These are phyloP conservation scores for Mormyrus proboscirostris DNA, from an alignment of 2,797 vertebrate genomes.

Conservation along the genomic window DNA sequence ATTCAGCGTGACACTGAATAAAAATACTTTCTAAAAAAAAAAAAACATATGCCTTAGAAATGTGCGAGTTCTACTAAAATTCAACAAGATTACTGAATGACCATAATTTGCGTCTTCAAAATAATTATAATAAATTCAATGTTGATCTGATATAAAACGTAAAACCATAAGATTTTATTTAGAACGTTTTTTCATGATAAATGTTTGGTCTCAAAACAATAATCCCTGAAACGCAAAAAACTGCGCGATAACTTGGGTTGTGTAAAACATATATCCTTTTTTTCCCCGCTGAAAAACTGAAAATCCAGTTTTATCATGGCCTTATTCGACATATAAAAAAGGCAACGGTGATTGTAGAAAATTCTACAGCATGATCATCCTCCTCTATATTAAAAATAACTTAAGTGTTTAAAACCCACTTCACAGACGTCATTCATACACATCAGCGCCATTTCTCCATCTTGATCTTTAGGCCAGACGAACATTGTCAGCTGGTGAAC, in stretches of 20 bases:
- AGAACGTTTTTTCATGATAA: background rate
- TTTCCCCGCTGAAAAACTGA: background rate
- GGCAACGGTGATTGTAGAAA: background rate
- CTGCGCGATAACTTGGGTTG: background rate
- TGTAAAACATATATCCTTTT: background rate
- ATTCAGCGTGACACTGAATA: background rate
- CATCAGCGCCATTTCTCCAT: background rate
- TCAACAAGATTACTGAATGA: background rate
- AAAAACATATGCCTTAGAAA: background rate
- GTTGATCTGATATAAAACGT: background rate
- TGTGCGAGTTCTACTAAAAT: background rate
- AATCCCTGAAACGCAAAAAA: conserved; percentile 11
- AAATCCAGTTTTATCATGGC: background rate
- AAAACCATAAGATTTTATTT: background rate
- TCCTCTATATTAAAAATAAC: background rate
- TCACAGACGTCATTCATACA: background rate
- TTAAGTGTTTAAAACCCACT: background rate
- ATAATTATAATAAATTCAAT: background rate
- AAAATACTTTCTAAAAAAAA: background rate
- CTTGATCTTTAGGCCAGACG: background rate
- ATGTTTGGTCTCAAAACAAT: background rate
- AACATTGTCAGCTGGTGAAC: background rate
- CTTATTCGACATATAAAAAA: background rate
- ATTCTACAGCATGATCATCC: background rate
- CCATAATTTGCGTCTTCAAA: background rate